phyloP scores from a whole-genome alignment of 2,888 invertebrate species.

The Dorcus parallelipipedus region DNA sequence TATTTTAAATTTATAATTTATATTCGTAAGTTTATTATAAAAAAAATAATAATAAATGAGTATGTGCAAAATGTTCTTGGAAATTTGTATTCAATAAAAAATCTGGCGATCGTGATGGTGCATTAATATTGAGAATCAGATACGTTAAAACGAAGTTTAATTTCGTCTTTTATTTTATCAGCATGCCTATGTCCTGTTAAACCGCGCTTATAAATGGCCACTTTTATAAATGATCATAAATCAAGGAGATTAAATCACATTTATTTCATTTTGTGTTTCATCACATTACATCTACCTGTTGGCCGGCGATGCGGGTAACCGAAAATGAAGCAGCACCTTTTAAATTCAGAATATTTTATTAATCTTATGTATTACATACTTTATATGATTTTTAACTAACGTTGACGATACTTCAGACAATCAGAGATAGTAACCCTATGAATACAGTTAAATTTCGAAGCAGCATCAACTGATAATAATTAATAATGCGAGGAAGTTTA shows the following conservation, averaged over 20 bases:
- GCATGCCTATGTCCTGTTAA: not conserved
- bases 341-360: constrained; percentile 16
- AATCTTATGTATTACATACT: constrained; percentile 9
- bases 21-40: no score
- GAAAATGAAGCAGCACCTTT: constrained; percentile 1
- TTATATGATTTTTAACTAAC: constrained; percentile 8
- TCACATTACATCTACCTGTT: not conserved
- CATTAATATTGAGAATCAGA: no score
- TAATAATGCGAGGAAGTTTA: constrained; percentile 37
- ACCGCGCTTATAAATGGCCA: not conserved
- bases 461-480: constrained; percentile 26
- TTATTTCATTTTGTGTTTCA: not conserved
- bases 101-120: no score
- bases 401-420: constrained; percentile 1
- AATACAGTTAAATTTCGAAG: constrained; percentile 9
- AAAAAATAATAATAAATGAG: no score
- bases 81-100: no score
- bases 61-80: no score
- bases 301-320: not conserved
- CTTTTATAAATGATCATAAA: not conserved
- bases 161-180: not conserved
- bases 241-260: not conserved
- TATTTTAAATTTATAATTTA: no score
- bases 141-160: not conserved
- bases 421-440: constrained; percentile 1